Evolutionary conservation across 2,797 vertebrate species (phyloP).

Genomic region (Acanthiza pusilla): DNA sequence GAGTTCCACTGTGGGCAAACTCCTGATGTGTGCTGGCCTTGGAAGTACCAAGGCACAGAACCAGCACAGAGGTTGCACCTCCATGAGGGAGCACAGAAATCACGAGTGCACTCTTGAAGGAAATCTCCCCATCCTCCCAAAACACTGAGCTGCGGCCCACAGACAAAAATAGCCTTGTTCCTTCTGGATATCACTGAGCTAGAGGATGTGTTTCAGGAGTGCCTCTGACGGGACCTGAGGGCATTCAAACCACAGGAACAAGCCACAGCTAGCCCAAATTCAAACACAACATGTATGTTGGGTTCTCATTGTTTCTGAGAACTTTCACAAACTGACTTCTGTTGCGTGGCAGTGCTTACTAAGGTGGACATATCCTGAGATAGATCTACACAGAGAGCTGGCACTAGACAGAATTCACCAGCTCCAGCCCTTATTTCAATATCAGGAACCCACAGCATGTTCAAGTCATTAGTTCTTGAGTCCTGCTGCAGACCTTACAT

Average conservation of each 20-base stretch:
- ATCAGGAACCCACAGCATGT: background rate
- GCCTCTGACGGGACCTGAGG: background rate
- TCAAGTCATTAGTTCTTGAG: background rate
- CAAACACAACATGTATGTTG: background rate
- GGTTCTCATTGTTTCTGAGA: background rate
- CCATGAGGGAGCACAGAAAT: background rate
- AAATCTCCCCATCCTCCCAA: background rate
- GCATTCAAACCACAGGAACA: background rate
- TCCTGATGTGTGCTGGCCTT: background rate
- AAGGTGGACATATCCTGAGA: background rate
- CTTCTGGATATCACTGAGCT: background rate
- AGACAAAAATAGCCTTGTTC: background rate
- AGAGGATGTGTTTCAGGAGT: background rate
- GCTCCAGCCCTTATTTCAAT: background rate
- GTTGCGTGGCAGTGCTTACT: background rate
- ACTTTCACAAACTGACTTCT: background rate
- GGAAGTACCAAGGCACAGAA: background rate
- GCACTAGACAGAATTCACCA: background rate
- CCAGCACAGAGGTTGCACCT: background rate
- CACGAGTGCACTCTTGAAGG: accelerated
- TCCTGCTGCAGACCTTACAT: background rate
- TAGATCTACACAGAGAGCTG: background rate
- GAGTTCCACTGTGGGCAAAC: background rate
- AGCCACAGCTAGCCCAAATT: background rate
- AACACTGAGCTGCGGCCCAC: background rate